Base-by-base conservation (phyloP, 2,797 vertebrate species). In the Taeniopygia guttata region DNA sequence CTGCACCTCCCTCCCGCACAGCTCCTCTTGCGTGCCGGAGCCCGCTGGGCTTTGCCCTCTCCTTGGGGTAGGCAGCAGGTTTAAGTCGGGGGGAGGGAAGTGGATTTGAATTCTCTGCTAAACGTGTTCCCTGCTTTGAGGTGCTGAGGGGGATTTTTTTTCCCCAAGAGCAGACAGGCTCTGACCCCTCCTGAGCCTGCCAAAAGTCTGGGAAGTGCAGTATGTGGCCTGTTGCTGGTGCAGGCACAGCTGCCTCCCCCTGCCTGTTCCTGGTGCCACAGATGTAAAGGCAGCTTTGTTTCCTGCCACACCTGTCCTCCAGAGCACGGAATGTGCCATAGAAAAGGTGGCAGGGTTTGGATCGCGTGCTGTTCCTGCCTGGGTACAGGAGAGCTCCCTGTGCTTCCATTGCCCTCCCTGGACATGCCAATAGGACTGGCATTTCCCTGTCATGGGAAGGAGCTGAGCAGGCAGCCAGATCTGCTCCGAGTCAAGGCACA, bases 231-330 rank as follows among this genome's bases (percentile, higher is more conserved):
- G 58, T 40, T 16, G 5, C 46, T 17, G 25, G 29, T 36, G 36
- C 22, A 2, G 43, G 34, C 70, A 25, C 45, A 55, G 75, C 78
- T 38, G 69, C 36, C 74, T 42, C 26, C 48, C 25, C n/a, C 30
- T 45, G 74, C 54, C 58, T 15, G 36, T 45, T 36, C 55, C 64
- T 43, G 21, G 27, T 43, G 56, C 56, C 27, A 11, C 9, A 45
- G 77, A 42, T 34, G 9, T 4, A 49, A 67, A 86, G 36, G 55
- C 38, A 48, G n/a, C 36, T 80, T 63, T 40, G 40, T 45, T 76
- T 46, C 43, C 43, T 4, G 3, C 20, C 3, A 0, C 52, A 58
- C 3, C 1, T 8, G 29, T 77, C 40, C 5, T 1, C 0, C 2
- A 5, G 32, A 42, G 38, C 0, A 0, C 34, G 15, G 11, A 5